A percentile compares a stretch with the other conserved stretches of the same genome.
Evolutionary conservation across 2,113 vertebrate genomes (phyloP).

Genomic region (Danio rerio): GRCz12tu NC_133180.1:56848501-56849000

Average conservation of each 20-base stretch:
- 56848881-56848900: slow-evolving; percentile 37
- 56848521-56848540: no score
- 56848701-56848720: slow-evolving; percentile 99
- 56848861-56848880: slow-evolving; percentile 21
- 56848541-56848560: no score
- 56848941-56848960: slow-evolving; percentile 36
- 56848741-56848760: slow-evolving; percentile 96
- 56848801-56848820: slow-evolving; percentile 39
- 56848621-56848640: no score
- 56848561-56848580: no score
- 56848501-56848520: no score
- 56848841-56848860: slow-evolving; percentile 38
- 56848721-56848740: slow-evolving; percentile 94
- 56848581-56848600: no score
- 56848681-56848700: slow-evolving; percentile 69
- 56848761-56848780: slow-evolving; percentile 87
- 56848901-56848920: slow-evolving; percentile 44
- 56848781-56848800: slow-evolving; percentile 29
- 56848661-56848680: slow-evolving; percentile 4
- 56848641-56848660: no score
- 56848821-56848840: slow-evolving; percentile 25
- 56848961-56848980: slow-evolving; percentile 25
- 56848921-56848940: slow-evolving; percentile 43
- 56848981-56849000: background rate
- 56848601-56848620: no score